Evolutionary conservation across 2,797 vertebrate species (phyloP), one percentile per base, ranked within the genome.

Genomic region (Zonotrichia albicollis): DNA sequence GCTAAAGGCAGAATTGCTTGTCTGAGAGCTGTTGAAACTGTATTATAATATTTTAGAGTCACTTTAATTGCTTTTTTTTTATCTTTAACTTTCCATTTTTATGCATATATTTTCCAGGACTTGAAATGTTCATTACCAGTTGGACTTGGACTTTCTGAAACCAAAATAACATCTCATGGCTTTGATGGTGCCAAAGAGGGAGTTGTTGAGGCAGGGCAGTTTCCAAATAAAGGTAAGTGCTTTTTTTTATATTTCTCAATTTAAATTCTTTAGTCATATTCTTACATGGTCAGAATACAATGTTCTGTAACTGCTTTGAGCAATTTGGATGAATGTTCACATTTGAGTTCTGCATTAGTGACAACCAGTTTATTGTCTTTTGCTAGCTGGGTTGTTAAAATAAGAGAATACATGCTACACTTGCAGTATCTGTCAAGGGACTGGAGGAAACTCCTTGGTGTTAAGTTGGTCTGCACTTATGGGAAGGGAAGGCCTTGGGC

Each of bases 131-230:
- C 98, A 4, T 93, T 97, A 76, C 97, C 98, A 32, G 97, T 97
- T 62, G 98, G 98, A 93, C 97, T 98, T 84, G 98, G 98, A 91
- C 97, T 98, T 68, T 98, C 98, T 32, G 99, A 99, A 95, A 98
- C 98, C 67, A 97, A 98, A 65, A 98, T 98, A 95, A 97, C 97
- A 23, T 97, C 98, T 94, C 98, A 98, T 97, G 98, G 96, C 97
- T 99, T 98, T 96, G 98, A 98, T 84, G 96, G 97, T 95, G 97
- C 98, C 97, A 98, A 98, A 94, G 99, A 99, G 83, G 99, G 98
- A 95, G 97, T 98, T 86, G 93, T 98, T 93, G 98, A 99, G 97
- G 98, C 98, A 62, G 98, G 98, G 92, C 97, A 98, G 8, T 98
- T 98, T 97, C 98, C 98, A 98, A 98, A 98, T 99, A 98, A 98